Evolutionary conservation across 2,797 vertebrate species (phyloP).

Genomic region (Sebastes jordani): DNA sequence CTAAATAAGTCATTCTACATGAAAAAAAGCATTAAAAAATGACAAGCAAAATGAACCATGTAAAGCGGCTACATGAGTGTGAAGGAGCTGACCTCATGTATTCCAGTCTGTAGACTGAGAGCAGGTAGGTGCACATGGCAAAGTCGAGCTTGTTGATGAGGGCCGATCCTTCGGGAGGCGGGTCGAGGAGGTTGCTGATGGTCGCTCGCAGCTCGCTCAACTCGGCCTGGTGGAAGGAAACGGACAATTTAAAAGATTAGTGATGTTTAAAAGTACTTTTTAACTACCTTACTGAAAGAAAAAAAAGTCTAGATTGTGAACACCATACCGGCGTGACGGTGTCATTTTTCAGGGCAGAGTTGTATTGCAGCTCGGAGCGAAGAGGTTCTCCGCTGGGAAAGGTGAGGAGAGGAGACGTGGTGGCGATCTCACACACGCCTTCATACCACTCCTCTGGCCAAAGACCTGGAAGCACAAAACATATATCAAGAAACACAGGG

Average conservation of each 20-base stretch:
- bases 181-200: slow-evolving; percentile 94
- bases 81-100: slow-evolving; percentile 90
- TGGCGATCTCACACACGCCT: slow-evolving; percentile 96
- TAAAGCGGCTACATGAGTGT: neutral
- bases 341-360: slow-evolving; percentile 97
- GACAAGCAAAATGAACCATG: neutral
- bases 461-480: slow-evolving; percentile 81
- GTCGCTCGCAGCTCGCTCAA: slow-evolving; percentile 92
- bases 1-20: no score
- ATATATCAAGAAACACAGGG: neutral
- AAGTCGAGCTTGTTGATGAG: slow-evolving; percentile 97
- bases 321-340: slow-evolving; percentile 89
- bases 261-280: neutral
- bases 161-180: slow-evolving; percentile 90
- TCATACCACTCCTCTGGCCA: slow-evolving; percentile 99
- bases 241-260: neutral
- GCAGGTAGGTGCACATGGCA: slow-evolving; percentile 97
- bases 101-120: slow-evolving; percentile 96
- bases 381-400: slow-evolving; percentile 97
- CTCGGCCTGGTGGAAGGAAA: slow-evolving; percentile 85
- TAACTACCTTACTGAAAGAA: neutral
- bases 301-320: neutral
- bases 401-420: slow-evolving; percentile 94
- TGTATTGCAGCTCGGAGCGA: slow-evolving; percentile 96
- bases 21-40: no score